phyloP scores from a whole-genome alignment of 2,888 invertebrate genomes.

The Euzophera pinguis region DNA sequence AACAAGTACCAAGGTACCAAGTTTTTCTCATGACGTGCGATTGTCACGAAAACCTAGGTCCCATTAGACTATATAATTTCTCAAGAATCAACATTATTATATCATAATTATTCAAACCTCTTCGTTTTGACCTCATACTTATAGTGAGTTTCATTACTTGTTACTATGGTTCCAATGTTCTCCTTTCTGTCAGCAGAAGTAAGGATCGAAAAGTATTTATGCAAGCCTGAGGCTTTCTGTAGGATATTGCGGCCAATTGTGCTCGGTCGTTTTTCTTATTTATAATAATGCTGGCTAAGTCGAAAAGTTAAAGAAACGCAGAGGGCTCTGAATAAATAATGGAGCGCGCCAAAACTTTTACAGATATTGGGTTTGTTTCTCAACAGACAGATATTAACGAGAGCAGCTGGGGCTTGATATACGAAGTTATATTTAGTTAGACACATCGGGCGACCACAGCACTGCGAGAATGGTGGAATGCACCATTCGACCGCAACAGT shows the following conservation, averaged over 20 bases:
- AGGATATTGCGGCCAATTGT: slow-evolving; percentile 44
- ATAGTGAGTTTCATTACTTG: slow-evolving; percentile 9
- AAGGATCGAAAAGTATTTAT: slow-evolving; percentile 12
- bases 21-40: no score
- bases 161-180: slow-evolving; percentile 11
- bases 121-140: slow-evolving; percentile 1
- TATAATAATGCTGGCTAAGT: slow-evolving; percentile 41
- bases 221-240: slow-evolving; percentile 28
- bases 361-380: slow-evolving; percentile 65
- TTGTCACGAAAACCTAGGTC: no score
- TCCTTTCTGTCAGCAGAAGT: slow-evolving; percentile 4
- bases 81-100: no score
- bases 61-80: no score
- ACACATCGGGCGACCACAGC: background rate
- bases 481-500: background rate
- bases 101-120: no score
- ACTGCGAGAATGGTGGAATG: background rate
- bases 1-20: no score
- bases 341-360: slow-evolving; percentile 55
- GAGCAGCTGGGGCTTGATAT: slow-evolving; percentile 50
- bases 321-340: slow-evolving; percentile 65
- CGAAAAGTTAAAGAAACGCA: slow-evolving; percentile 52
- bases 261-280: slow-evolving; percentile 33
- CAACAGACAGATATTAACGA: slow-evolving; percentile 52
- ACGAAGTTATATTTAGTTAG: slow-evolving; percentile 15